Evolutionary conservation across 2,888 invertebrate genomes (phyloP).

Genomic region (Tineola bisselliella): DNA sequence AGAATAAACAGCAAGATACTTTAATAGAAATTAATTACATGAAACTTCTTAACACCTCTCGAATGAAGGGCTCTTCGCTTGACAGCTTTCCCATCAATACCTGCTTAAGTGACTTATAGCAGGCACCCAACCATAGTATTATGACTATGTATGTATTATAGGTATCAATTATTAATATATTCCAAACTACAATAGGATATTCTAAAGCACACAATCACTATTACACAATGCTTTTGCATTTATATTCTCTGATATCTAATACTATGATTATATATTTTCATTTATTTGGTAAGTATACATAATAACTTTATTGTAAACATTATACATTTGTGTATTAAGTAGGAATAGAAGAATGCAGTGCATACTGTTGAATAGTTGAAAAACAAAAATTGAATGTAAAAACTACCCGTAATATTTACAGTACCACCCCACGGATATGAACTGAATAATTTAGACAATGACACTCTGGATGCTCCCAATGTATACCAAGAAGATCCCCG

Average conservation of each 20-base stretch:
- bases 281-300: no score
- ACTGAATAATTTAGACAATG: slow-evolving; percentile 72
- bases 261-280: no score
- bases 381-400: neutral
- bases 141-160: slow-evolving; percentile 21
- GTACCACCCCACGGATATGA: slow-evolving; percentile 74
- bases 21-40: neutral
- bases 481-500: slow-evolving; percentile 56
- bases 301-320: no score
- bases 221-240: neutral
- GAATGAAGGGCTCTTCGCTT: slow-evolving; percentile 14
- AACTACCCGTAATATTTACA: slow-evolving; percentile 28
- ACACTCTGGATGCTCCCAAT: slow-evolving; percentile 71
- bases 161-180: neutral
- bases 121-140: slow-evolving; percentile 21
- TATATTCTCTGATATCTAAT: neutral
- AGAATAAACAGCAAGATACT: no score
- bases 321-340: no score
- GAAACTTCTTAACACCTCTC: neutral
- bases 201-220: neutral
- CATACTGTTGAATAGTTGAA: no score
- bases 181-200: neutral
- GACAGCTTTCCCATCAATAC: slow-evolving; percentile 19
- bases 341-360: no score
- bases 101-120: slow-evolving; percentile 15